Evolutionary conservation across 1,140 invertebrate species (phyloP).

Genomic region (Melitaea cinxia): DNA sequence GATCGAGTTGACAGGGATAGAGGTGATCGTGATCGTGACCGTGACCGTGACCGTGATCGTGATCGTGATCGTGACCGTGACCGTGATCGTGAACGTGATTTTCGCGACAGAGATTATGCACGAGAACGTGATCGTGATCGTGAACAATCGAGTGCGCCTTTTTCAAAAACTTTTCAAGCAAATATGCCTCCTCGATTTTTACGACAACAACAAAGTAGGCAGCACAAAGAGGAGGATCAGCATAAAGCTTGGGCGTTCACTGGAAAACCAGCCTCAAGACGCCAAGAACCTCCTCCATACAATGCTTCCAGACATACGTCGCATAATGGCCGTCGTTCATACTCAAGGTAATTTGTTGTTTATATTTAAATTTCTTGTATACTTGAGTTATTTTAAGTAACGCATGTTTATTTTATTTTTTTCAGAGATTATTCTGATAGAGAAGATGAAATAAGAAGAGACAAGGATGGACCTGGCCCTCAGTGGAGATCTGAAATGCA

Average conservation of each 20-base stretch:
- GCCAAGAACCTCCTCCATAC: slow-evolving; percentile 68
- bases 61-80: slow-evolving; percentile 37
- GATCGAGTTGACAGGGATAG: slow-evolving; percentile 47
- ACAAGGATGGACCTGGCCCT: slow-evolving; percentile 68
- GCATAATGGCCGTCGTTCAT: slow-evolving; percentile 70
- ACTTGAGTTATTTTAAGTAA: neutral
- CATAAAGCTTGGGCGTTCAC: slow-evolving; percentile 70
- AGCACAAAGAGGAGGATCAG: slow-evolving; percentile 60
- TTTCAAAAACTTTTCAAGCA: slow-evolving; percentile 88
- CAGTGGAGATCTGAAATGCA: slow-evolving; percentile 79
- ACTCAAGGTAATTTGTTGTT: slow-evolving; percentile 60
- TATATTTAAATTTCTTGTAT: neutral
- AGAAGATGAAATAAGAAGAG: slow-evolving; percentile 73
- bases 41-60: slow-evolving; percentile 45
- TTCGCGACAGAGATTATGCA: slow-evolving; percentile 37
- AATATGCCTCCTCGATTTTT: slow-evolving; percentile 93
- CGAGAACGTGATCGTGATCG: slow-evolving; percentile 41
- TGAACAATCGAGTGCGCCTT: slow-evolving; percentile 77
- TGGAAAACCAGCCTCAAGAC: slow-evolving; percentile 71
- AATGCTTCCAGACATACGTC: slow-evolving; percentile 66
- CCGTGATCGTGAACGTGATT: slow-evolving; percentile 46
- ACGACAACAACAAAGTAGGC: slow-evolving; percentile 85
- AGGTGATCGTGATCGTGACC: slow-evolving; percentile 52
- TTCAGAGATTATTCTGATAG: slow-evolving; percentile 75
- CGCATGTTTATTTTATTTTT: slow-evolving; percentile 28